Evolutionary conservation across 2,888 invertebrate species (phyloP), one percentile per base, ranked within the genome.

Genomic region (Mesorhabditis spiculigera): DNA sequence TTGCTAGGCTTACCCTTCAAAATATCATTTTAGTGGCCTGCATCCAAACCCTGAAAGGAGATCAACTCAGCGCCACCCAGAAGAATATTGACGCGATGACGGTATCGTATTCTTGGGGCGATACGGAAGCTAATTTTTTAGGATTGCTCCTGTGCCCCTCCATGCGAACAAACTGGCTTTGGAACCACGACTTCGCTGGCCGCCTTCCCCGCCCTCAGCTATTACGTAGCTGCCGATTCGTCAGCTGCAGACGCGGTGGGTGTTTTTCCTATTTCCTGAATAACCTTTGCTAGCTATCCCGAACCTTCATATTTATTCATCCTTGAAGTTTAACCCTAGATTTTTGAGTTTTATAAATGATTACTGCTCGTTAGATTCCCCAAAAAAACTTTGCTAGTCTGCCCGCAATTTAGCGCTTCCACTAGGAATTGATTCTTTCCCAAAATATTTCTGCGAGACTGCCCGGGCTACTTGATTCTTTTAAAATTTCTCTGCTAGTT

Each of bases 141-240:
- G 58, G 75, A 77, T 13, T 78, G 78, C 50, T 65, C 67, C 6
- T 78, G 78, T 43, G 69, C 71, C 61, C 77, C 78, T 0, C 77
- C 78, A 4, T 78, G 78, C 43, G 50, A 72, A 5, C 77, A 80
- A 43, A 73, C 68, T 42, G 72, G 72, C 50, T 80, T 71, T 66
- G 71, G 71, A 6, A 70, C 76, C 13, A 78, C 78, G 4, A 72
- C 74, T 42, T 78, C 78, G 4, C 68, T 78, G 4, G 75, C 78
- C 8, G 67, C 68, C 3, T 80, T 75, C 68, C 80, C 80, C 4
- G 65, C 80, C 5, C 67, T 62, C 4, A 69, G 65, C 10, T 80
- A 78, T 61, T 73, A 70, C 43, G 79, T 78, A 2, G 76, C 75
- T 8, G 75, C 78, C 28, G 71, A 69, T n/a, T 71, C 72, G 4